Evolutionary conservation across 2,797 vertebrate genomes (phyloP).

Genomic region (Melanotaenia parkinsoni): DNA sequence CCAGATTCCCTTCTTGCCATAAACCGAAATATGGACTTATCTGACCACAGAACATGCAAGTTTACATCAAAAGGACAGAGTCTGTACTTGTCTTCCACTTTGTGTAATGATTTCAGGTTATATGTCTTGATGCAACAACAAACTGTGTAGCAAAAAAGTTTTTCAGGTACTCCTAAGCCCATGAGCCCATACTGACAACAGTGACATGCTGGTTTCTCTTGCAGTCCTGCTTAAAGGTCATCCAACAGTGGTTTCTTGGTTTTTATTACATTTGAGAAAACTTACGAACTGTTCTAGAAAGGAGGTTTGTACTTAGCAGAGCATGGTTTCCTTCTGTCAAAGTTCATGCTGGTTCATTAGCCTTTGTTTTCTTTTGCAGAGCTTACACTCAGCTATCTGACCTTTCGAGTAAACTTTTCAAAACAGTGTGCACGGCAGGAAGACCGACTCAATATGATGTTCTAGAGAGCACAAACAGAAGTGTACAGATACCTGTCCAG

Average conservation of each 20-base stretch:
- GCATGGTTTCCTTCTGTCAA: not conserved
- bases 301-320: not conserved
- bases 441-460: not conserved
- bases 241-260: not conserved
- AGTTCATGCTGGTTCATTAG: not conserved
- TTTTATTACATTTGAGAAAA: not conserved
- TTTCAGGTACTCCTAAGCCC: not conserved
- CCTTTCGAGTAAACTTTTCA: constrained; percentile 6
- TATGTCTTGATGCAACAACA: not conserved
- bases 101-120: not conserved
- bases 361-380: not conserved
- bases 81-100: too few species aligned
- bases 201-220: not conserved
- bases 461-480: not conserved
- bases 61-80: too few species aligned
- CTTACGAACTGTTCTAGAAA: too few species aligned
- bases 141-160: not conserved
- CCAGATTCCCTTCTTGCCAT: not conserved
- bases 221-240: not conserved
- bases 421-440: not conserved
- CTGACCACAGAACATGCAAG: not conserved
- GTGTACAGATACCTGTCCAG: not conserved
- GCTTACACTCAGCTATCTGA: constrained; percentile 5
- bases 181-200: not conserved
- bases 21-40: not conserved